These are phyloP conservation scores for Digitonthophagus gazella DNA, from an alignment of 2,888 invertebrate species.

Conservation along the genomic window DNA sequence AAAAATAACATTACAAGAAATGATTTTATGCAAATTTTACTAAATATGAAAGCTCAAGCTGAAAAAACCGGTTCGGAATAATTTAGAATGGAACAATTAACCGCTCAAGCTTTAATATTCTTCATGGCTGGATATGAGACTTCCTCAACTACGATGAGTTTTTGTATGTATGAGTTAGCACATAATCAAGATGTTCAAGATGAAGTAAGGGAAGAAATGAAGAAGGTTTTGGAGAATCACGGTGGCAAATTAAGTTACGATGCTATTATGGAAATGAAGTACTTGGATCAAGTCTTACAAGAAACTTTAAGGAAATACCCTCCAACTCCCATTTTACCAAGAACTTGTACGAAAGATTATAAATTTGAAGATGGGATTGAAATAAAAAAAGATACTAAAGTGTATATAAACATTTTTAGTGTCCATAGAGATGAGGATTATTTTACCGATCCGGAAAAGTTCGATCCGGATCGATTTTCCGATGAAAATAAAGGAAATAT, in stretches of 20 bases:
- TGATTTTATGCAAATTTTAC: no score
- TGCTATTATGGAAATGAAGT: constrained; percentile 37
- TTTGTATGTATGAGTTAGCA: constrained; percentile 57
- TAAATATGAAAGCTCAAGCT: constrained; percentile 33
- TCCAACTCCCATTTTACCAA: constrained; percentile 38
- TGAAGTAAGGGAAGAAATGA: constrained; percentile 49
- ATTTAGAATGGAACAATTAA: constrained; percentile 38
- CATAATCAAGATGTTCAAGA: constrained; percentile 49
- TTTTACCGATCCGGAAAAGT: constrained; percentile 46
- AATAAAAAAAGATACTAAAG: constrained; percentile 40
- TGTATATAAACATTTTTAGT: constrained; percentile 41
- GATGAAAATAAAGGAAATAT: constrained; percentile 39
- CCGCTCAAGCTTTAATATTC: constrained; percentile 59
- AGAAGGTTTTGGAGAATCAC: constrained; percentile 39
- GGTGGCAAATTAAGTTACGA: constrained; percentile 39
- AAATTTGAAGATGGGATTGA: constrained; percentile 32
- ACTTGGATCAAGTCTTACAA: constrained; percentile 53
- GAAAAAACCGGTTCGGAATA: constrained; percentile 4
- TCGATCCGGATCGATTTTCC: constrained; percentile 48
- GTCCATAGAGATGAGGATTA: constrained; percentile 45
- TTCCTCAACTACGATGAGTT: constrained; percentile 57
- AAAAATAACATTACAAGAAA: no score
- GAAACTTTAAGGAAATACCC: constrained; percentile 49
- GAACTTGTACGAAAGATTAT: constrained; percentile 38
- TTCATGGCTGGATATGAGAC: constrained; percentile 63